Conservation (phyloP, 2,797 vertebrate species). For the Prunella strophiata region DNA sequence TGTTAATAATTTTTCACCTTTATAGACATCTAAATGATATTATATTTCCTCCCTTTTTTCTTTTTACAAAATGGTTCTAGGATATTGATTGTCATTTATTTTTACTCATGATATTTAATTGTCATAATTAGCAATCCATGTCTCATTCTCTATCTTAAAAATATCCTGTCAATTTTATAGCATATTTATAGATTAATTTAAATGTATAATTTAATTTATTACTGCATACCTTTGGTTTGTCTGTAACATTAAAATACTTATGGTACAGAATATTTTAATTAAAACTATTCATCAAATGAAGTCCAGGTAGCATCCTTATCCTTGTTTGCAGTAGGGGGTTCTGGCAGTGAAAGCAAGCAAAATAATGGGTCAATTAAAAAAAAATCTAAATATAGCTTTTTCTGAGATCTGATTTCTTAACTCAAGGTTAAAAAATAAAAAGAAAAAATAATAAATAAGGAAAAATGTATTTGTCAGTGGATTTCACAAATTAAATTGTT, state of each 20-base stretch:
- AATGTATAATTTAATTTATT: slow-evolving; percentile 84
- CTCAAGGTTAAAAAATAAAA: slow-evolving; percentile 3
- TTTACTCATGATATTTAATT: slow-evolving; percentile 78
- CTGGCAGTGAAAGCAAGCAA: slow-evolving; percentile 78
- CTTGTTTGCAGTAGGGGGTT: slow-evolving; percentile 81
- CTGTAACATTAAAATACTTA: slow-evolving; percentile 87
- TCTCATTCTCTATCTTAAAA: slow-evolving; percentile 75
- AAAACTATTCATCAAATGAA: slow-evolving; percentile 86
- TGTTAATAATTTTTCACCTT: slow-evolving; percentile 69
- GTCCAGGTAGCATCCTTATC: slow-evolving; percentile 82
- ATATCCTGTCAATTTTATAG: slow-evolving; percentile 79
- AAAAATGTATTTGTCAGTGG: slow-evolving; percentile 6
- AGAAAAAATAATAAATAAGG: background rate
- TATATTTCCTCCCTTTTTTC: slow-evolving; percentile 66
- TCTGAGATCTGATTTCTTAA: slow-evolving; percentile 68
- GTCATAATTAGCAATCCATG: slow-evolving; percentile 81
- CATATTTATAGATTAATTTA: slow-evolving; percentile 86
- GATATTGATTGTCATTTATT: slow-evolving; percentile 83
- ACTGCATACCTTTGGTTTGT: slow-evolving; percentile 81
- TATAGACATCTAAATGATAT: slow-evolving; percentile 70
- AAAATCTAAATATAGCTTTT: slow-evolving; percentile 76
- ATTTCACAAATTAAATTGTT: slow-evolving; percentile 51
- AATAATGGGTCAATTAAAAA: slow-evolving; percentile 85
- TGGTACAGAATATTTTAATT: slow-evolving; percentile 87
- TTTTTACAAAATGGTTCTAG: slow-evolving; percentile 70